phyloP scores from a whole-genome alignment of 1,140 invertebrate genomes.

The Mesaphorura yosii region DNA sequence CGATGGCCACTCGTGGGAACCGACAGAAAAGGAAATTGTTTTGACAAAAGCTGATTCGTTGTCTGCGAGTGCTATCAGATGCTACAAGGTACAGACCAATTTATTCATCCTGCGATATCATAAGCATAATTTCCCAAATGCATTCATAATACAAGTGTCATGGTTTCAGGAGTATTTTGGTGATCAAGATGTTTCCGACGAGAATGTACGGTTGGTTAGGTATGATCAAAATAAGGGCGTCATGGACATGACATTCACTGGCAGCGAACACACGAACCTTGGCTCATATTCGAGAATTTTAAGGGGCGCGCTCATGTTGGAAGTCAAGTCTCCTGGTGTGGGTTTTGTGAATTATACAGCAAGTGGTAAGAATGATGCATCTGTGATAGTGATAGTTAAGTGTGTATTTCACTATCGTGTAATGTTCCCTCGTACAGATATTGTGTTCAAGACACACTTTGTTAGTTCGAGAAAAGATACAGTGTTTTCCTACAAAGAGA shows the following conservation, averaged over 20 bases:
- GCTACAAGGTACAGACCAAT: background rate
- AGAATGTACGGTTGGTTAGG: no score
- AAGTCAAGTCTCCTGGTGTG: background rate
- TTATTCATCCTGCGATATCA: background rate
- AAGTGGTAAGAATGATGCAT: background rate
- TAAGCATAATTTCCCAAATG: background rate
- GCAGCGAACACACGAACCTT: background rate
- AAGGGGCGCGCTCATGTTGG: background rate
- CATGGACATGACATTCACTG: background rate
- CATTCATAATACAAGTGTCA: background rate
- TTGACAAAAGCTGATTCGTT: background rate
- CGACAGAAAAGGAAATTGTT: slow-evolving; percentile 4
- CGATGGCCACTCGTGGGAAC: background rate
- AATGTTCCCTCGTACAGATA: no score
- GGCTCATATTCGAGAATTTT: background rate
- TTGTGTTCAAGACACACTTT: background rate
- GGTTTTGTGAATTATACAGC: background rate
- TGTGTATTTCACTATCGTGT: background rate
- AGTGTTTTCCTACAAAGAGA: background rate
- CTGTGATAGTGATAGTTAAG: background rate
- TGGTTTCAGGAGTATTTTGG: background rate
- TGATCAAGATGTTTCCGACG: background rate
- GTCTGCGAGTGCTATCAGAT: background rate
- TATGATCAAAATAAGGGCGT: background rate
- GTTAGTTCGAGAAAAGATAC: background rate